Evolutionary conservation across 2,113 vertebrate species (phyloP).

Genomic region (Montifringilla adamsi): DNA sequence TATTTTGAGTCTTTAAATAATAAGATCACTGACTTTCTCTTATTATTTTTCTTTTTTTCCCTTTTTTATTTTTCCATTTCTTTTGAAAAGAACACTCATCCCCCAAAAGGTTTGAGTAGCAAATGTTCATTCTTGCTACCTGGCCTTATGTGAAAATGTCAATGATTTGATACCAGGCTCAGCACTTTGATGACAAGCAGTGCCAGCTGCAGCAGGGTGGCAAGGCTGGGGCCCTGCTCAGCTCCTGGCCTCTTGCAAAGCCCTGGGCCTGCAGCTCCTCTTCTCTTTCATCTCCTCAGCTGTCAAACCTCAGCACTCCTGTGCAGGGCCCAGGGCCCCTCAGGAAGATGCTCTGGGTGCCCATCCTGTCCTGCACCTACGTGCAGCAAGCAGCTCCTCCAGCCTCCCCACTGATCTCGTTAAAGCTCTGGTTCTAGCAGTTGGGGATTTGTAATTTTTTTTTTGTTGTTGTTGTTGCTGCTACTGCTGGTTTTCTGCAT

Average conservation of each 20-base stretch:
- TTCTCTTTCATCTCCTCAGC: neutral
- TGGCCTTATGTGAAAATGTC: neutral
- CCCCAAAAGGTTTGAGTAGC: neutral
- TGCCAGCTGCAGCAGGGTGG: no score
- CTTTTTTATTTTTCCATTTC: neutral
- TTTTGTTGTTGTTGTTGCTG: neutral
- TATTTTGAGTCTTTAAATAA: neutral
- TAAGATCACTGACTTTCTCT: neutral
- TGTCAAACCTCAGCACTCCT: neutral
- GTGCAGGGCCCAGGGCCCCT: neutral
- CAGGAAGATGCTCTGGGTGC: neutral
- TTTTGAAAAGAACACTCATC: neutral
- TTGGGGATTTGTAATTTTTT: neutral
- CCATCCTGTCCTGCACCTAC: fast-evolving
- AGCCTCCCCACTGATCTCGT: neutral
- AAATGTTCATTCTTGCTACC: neutral
- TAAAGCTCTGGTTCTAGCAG: neutral
- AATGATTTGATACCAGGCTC: neutral
- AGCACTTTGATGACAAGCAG: neutral
- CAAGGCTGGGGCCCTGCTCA: neutral
- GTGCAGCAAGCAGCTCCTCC: neutral
- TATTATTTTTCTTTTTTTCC: neutral
- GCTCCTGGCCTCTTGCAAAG: neutral
- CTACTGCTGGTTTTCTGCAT: slow-evolving; percentile 25
- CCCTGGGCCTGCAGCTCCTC: neutral